phyloP scores from a whole-genome alignment of 1,140 invertebrate genomes.

The Penaeus japonicus region DNA sequence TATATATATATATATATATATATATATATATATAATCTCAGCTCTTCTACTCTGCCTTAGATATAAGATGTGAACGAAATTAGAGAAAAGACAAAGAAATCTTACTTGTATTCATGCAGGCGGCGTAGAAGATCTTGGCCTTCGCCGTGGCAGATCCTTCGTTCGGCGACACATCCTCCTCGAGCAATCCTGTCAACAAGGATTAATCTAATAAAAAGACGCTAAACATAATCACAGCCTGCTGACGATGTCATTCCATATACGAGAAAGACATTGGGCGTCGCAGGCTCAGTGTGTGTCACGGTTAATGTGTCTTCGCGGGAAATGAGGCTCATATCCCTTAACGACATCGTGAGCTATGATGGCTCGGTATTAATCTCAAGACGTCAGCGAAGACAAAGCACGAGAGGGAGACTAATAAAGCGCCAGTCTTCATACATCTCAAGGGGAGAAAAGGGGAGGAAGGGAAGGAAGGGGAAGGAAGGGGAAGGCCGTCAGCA shows the following conservation, averaged over 20 bases:
- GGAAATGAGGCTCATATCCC: background rate
- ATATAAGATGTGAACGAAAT: too few relatives aligned
- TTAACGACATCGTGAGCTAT: background rate
- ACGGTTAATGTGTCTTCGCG: background rate
- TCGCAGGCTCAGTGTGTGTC: background rate
- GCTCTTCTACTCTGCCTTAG: too few relatives aligned
- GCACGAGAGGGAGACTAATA: background rate
- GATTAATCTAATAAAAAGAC: background rate
- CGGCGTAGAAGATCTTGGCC: constrained; percentile 85
- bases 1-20: too few relatives aligned
- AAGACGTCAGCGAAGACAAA: background rate
- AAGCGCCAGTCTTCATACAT: background rate
- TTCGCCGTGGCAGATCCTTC: constrained; percentile 80
- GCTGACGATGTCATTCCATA: too few relatives aligned
- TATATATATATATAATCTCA: too few relatives aligned
- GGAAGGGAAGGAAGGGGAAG: background rate
- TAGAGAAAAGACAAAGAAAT: too few relatives aligned
- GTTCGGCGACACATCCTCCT: constrained; percentile 71
- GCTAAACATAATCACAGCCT: too few relatives aligned
- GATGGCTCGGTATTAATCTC: background rate
- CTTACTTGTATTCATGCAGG: constrained; percentile 89
- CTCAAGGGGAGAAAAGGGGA: background rate
- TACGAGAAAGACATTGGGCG: background rate
- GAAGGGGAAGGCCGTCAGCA: background rate
- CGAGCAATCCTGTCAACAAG: constrained; percentile 70